Conservation (phyloP, 2,113 vertebrate species). For the Romanogobio albipinnatus region DNA sequence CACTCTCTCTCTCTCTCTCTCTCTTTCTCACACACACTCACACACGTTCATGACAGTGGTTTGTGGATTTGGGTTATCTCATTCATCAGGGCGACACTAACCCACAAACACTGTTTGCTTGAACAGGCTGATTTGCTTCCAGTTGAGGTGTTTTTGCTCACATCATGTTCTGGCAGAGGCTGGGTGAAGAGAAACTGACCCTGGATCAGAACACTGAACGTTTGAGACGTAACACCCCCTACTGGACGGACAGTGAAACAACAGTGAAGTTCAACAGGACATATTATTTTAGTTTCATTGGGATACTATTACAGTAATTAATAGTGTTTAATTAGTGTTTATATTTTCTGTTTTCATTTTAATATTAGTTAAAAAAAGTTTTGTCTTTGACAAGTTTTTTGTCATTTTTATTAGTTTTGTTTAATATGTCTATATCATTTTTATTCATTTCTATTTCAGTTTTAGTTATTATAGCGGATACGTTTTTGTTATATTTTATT, state of each 20-base stretch:
- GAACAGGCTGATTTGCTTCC: neutral
- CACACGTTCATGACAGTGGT: neutral
- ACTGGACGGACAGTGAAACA: neutral
- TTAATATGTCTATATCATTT: too few species aligned
- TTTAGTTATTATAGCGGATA: too few species aligned
- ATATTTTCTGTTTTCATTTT: too few species aligned
- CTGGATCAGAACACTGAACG: conserved; percentile 4
- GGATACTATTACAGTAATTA: too few species aligned
- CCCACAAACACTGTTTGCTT: neutral
- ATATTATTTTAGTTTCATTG: too few species aligned
- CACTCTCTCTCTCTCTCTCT: neutral
- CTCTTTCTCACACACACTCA: neutral
- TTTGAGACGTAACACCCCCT: conserved; percentile 24
- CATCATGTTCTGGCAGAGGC: neutral
- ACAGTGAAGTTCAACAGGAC: neutral
- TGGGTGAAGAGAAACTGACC: neutral
- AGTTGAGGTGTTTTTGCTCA: neutral
- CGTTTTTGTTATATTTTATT: neutral
- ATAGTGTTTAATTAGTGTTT: too few species aligned
- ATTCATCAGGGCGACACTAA: neutral
- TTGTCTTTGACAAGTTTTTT: too few species aligned
- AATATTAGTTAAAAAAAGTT: too few species aligned
- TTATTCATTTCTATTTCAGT: neutral
- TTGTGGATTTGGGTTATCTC: conserved; percentile 12
- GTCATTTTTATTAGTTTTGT: too few species aligned